These are phyloP conservation scores for Patagioenas fasciata DNA, from an alignment of 2,113 vertebrate species.

Conservation along the genomic window DNA sequence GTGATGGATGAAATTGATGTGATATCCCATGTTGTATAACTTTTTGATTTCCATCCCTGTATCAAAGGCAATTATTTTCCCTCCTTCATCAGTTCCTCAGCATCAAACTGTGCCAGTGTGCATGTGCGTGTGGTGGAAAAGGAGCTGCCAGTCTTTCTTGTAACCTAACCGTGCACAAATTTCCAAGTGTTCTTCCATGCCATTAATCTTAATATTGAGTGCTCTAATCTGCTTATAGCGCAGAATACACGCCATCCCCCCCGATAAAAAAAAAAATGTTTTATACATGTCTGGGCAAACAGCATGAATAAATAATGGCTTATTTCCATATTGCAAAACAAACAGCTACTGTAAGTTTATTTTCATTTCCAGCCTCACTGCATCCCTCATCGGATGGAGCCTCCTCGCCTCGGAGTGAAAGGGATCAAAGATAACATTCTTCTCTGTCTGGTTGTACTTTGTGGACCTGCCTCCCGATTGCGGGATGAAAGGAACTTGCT, in stretches of 20 bases:
- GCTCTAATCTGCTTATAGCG: slow-evolving; percentile 50
- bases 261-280: slow-evolving; percentile 42
- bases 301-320: slow-evolving; percentile 45
- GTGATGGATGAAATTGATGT: background rate
- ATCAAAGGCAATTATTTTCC: background rate
- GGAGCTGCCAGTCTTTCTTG: slow-evolving; percentile 10
- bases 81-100: background rate
- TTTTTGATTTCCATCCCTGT: background rate
- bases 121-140: background rate
- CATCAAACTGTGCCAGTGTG: background rate
- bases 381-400: slow-evolving; percentile 57
- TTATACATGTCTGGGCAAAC: slow-evolving; percentile 34
- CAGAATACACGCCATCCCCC: slow-evolving; percentile 31
- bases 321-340: slow-evolving; percentile 67
- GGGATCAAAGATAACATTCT: slow-evolving; percentile 86
- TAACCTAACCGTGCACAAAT: background rate
- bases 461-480: slow-evolving; percentile 77
- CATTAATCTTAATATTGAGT: slow-evolving; percentile 53
- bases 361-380: slow-evolving; percentile 60
- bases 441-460: slow-evolving; percentile 82
- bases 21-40: background rate
- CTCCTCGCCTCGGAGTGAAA: slow-evolving; percentile 69
- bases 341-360: slow-evolving; percentile 70
- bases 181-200: slow-evolving; percentile 57
- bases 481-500: slow-evolving; percentile 83